Evolutionary conservation across 1,140 invertebrate genomes (phyloP).

Genomic region (Trichoplusia ni): DNA sequence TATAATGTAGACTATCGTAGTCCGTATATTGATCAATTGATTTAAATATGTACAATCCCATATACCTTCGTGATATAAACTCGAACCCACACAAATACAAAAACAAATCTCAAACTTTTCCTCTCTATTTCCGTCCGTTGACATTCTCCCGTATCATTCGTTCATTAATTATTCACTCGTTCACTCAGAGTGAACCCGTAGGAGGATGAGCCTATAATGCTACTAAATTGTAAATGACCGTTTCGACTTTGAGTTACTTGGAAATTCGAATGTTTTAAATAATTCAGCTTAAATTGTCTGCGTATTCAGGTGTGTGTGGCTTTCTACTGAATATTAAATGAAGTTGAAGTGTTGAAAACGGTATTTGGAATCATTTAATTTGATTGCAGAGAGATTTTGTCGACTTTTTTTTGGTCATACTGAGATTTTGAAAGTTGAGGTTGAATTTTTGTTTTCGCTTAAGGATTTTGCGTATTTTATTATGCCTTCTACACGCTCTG

Average conservation of each 20-base stretch:
- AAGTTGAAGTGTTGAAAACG: constrained; percentile 32
- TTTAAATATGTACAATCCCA: too few relatives aligned
- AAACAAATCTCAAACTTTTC: not conserved
- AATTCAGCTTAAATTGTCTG: constrained; percentile 67
- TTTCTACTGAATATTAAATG: constrained; percentile 52
- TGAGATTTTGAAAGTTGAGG: too few relatives aligned
- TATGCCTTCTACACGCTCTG: too few relatives aligned
- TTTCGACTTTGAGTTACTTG: constrained; percentile 67
- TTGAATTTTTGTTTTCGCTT: too few relatives aligned
- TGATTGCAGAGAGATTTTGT: constrained; percentile 42
- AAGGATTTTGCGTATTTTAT: too few relatives aligned
- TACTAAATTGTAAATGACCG: constrained; percentile 73
- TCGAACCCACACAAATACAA: not conserved
- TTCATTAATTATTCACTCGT: constrained; percentile 61
- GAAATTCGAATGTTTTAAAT: constrained; percentile 64
- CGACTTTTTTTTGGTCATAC: not conserved
- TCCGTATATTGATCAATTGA: too few relatives aligned
- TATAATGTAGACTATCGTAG: too few relatives aligned
- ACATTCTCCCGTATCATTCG: constrained; percentile 38
- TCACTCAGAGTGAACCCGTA: constrained; percentile 49
- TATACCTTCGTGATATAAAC: too few relatives aligned
- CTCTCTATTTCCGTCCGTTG: not conserved
- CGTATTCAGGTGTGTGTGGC: constrained; percentile 43
- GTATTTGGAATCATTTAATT: constrained; percentile 38
- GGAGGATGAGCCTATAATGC: constrained; percentile 62